Base-by-base conservation (phyloP, 1,140 invertebrate genomes). In the Holcopasites calliopsidis region DNA sequence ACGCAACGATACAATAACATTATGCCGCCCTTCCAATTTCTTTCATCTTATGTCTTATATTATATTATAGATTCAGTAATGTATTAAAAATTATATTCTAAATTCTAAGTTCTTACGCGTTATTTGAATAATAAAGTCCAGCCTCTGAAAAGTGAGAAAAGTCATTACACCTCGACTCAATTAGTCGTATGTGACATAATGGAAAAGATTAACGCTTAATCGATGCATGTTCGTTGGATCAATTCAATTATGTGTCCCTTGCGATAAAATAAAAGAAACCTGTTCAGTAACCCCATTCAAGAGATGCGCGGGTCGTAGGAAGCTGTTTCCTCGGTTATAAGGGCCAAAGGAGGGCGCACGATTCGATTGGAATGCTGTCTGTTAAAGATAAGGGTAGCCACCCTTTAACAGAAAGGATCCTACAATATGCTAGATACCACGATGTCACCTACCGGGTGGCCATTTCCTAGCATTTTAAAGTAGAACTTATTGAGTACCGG, bases 301-400 rank as follows among this genome's bases (percentile, higher is more conserved):
- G 69, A 65, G 74, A 86, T 79, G 61, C 23, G 65, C 66, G 62
- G 64, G 42, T 58, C 58, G 52, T 40, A 23, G 62, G 57, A 75
- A 78, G 62, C 44, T 77, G 76, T 73, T 77, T 73, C 58, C 52
- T 62, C 42, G 64, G 73, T 68, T 75, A 75, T 75, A 60, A 69
- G 54, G 65, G 40, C 55, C 18, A 38, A 64, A 78, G 76, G 49
- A 78, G 71, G 50, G 62, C 31, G 52, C 49, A 42, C 57, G 70
- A 55, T 82, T 84, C 78, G 75, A 86, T 88, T 82, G 84, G 83
- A 85, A 87, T 85, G 75, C 85, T 87, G 83, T 77, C 76, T 65
- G 82, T 82, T 82, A 78, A 86, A 87, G 87, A 89, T 88, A 89
- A 89, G 86, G 83, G 86, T 86, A 70, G 76, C 82, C 69, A 81